phyloP scores from a whole-genome alignment of 2,888 invertebrate genomes.

The Sialis lutaria region DNA sequence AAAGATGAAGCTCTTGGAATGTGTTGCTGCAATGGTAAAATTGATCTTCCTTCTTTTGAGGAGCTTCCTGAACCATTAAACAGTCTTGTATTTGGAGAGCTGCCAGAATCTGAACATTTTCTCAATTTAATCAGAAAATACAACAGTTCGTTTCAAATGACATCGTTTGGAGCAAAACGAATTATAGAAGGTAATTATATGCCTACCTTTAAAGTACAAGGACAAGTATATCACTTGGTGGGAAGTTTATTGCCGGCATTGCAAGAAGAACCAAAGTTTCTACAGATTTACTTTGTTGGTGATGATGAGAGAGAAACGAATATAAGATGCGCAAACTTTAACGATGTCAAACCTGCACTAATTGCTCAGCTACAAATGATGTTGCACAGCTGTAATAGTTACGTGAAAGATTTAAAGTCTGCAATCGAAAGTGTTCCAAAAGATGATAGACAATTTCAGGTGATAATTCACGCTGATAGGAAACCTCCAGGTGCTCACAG shows the following conservation, averaged over 20 bases:
- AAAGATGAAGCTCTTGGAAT: slow-evolving; percentile 8
- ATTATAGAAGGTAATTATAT: slow-evolving; percentile 4
- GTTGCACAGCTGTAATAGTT: slow-evolving; percentile 1
- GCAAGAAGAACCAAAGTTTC: slow-evolving; percentile 8
- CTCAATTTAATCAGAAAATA: no score
- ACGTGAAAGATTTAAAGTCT: slow-evolving; percentile 1
- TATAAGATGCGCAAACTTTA: slow-evolving; percentile 4
- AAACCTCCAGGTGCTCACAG: neutral
- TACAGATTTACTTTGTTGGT: neutral
- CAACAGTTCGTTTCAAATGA: slow-evolving; percentile 1
- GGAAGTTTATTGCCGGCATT: slow-evolving; percentile 8
- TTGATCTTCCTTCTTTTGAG: slow-evolving; percentile 9
- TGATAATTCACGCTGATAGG: neutral
- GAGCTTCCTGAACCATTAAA: slow-evolving; percentile 9
- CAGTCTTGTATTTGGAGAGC: slow-evolving; percentile 6
- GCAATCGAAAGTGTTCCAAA: neutral
- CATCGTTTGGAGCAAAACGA: slow-evolving; percentile 7
- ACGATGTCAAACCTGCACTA: neutral
- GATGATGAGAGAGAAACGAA: slow-evolving; percentile 6
- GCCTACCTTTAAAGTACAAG: slow-evolving; percentile 10
- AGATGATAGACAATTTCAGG: neutral
- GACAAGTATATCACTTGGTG: slow-evolving; percentile 12
- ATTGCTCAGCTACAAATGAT: neutral
- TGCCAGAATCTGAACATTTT: slow-evolving; percentile 1
- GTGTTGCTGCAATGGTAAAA: slow-evolving; percentile 12